Evolutionary conservation across 2,113 vertebrate genomes (phyloP).

Genomic region (Corythoichthys intestinalis): DNA sequence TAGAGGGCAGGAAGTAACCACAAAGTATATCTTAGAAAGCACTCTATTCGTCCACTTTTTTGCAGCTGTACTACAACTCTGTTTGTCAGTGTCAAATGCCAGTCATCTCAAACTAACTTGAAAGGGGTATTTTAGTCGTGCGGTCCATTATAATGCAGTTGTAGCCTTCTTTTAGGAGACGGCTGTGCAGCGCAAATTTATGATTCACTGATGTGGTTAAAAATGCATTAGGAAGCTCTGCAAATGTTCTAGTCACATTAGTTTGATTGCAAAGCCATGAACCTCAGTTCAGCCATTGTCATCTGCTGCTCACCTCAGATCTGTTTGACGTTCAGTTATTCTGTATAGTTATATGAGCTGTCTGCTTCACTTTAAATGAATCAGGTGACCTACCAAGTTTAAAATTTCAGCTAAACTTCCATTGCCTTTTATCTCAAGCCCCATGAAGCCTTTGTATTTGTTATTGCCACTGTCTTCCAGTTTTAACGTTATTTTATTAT

Average conservation of each 20-base stretch:
- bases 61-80: background rate
- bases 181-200: background rate
- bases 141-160: background rate
- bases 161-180: background rate
- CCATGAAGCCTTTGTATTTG: slow-evolving; percentile 15
- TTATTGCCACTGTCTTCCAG: background rate
- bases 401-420: slow-evolving; percentile 8
- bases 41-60: background rate
- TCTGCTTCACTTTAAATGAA: slow-evolving; percentile 19
- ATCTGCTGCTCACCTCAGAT: slow-evolving; percentile 37
- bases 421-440: slow-evolving; percentile 18
- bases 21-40: background rate
- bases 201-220: slow-evolving; percentile 12
- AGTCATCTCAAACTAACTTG: background rate
- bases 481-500: background rate
- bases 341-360: slow-evolving; percentile 30
- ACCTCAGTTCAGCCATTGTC: slow-evolving; percentile 24
- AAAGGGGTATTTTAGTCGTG: background rate
- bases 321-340: slow-evolving; percentile 36
- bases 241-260: slow-evolving; percentile 37
- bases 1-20: slow-evolving; percentile 51
- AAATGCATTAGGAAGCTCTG: slow-evolving; percentile 23
- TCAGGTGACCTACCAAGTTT: slow-evolving; percentile 9
- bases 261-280: slow-evolving; percentile 43
- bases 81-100: background rate